Base-by-base conservation (phyloP, 2,797 vertebrate species). In the Strix occidentalis region DNA sequence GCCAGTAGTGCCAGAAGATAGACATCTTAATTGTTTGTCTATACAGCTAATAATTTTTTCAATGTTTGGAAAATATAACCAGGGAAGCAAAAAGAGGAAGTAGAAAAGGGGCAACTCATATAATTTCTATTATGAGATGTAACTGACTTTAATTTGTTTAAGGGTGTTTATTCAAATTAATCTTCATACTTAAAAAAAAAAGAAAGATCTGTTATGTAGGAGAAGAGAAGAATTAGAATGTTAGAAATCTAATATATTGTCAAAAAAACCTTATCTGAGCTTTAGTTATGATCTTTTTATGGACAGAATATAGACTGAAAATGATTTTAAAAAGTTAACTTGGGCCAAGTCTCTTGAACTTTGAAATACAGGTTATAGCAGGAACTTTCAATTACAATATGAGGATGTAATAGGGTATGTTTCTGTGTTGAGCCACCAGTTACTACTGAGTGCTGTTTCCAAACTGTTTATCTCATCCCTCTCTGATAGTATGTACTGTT, bases 391-490 rank as follows among this genome's bases (percentile, higher is more conserved):
- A 2, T 54, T 41, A 57, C 4, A 4, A 2, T 16, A 7, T 13
- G 20, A 33, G 10, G 11, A 18, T 43, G 7, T 5, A 3, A 8
- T 29, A 14, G 14, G 18, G 5, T 31, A 2, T 18, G n/a, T 60
- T 85, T 56, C 18, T 81, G 21, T 87, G 35, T 81, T 77, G 21
- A 88, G 21, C 25, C 46, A 50, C 14, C 15, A 26, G 16, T 35
- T 63, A 26, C 41, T 69, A 1, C 6, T 45, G 31, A 65, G 16
- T 50, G 29, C 48, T 80, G 25, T 66, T 80, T 63, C 29, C 39
- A 53, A 25, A 33, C 8, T 6, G 2, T 51, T 79, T 13, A 50
- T 71, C 54, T 72, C 0, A 0, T 57, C 12, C 10, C 6, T 48
- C 16, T 92, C 29, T 46, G 21, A 29, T 5, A 11, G 11, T 29